Evolutionary conservation across 1,140 invertebrate species (phyloP), one percentile per base, ranked within the genome.

Genomic region (Paramacrobiotus metropolitanus): DNA sequence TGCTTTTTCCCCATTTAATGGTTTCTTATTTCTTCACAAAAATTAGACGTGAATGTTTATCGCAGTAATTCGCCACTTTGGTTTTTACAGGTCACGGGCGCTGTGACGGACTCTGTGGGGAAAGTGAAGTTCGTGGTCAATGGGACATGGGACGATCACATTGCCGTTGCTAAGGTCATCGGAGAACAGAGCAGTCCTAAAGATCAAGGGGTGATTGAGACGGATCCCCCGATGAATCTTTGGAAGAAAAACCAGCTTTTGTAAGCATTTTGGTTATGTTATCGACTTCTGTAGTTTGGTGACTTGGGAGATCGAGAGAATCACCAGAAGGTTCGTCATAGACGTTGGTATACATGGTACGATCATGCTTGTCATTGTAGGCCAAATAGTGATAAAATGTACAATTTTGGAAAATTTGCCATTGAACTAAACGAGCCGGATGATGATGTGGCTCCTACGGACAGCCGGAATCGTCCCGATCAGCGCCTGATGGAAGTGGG

Each of bases 401-500:
- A 98, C 74, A 84, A 87, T 72, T 97, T 98, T 72, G 96, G 91
- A 3, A 74, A 85, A 71, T 77, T 99, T 66, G 91, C 94, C 21
- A 85, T 89, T 70, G 89, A 98, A 76, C 75, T 99, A 59, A 99
- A 99, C 73, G 94, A 98, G 74, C 77, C 78, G 9, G 93, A 98
- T 76, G 81, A 85, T 2, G 84, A 81, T 40, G 81, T 97, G 29
- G 90, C 92, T 30, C 92, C 93, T 20, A 97, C 94, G 0, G 95
- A 99, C 77, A 85, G 84, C 21, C 80, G 94, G n/a, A 72, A 79
- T 24, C 79, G 93, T 63, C 92, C 93, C 48, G 93, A 98, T 80
- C 92, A 97, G 75, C 80, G 91, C 55, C 78, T 95, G 45, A 98
- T 99, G 93, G 95, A 99, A 74, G 80, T 91, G 62, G 91, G 89